Evolutionary conservation across 2,113 vertebrate species (phyloP).

Genomic region (Sinocyclocheilus rhinocerous): DNA sequence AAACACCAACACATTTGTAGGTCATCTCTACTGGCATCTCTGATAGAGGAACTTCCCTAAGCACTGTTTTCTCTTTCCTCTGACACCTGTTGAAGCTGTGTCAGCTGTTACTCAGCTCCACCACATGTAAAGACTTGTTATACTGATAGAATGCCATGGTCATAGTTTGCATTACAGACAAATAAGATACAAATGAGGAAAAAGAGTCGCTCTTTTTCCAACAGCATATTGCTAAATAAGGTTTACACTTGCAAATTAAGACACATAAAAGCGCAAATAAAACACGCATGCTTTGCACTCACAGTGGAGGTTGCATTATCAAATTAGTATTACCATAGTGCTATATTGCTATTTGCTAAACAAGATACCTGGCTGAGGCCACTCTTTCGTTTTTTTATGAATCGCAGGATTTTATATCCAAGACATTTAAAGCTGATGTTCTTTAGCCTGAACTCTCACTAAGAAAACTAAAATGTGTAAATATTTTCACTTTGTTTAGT

Average conservation of each 20-base stretch:
- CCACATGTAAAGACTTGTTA: slow-evolving; percentile 7
- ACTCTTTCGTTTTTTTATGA: neutral
- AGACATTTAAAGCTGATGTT: neutral
- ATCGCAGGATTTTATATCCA: neutral
- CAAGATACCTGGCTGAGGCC: too few species aligned
- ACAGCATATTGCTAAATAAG: neutral
- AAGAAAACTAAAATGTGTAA: too few species aligned
- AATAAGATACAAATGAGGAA: slow-evolving; percentile 65
- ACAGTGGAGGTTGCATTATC: too few species aligned
- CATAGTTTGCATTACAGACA: slow-evolving; percentile 57
- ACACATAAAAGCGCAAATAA: too few species aligned
- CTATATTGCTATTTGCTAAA: neutral
- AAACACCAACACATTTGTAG: neutral
- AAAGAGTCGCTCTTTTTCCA: neutral
- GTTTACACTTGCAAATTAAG: neutral
- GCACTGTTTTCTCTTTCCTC: neutral
- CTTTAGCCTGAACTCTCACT: neutral
- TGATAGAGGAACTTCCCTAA: neutral
- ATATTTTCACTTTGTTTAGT: too few species aligned
- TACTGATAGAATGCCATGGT: slow-evolving; percentile 8
- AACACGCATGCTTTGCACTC: neutral
- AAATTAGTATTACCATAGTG: neutral
- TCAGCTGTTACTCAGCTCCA: neutral
- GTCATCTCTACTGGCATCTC: neutral
- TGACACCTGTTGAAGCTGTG: slow-evolving; percentile 3